Conservation (phyloP, 2,113 vertebrate species). For the Syrmaticus mikado region DNA sequence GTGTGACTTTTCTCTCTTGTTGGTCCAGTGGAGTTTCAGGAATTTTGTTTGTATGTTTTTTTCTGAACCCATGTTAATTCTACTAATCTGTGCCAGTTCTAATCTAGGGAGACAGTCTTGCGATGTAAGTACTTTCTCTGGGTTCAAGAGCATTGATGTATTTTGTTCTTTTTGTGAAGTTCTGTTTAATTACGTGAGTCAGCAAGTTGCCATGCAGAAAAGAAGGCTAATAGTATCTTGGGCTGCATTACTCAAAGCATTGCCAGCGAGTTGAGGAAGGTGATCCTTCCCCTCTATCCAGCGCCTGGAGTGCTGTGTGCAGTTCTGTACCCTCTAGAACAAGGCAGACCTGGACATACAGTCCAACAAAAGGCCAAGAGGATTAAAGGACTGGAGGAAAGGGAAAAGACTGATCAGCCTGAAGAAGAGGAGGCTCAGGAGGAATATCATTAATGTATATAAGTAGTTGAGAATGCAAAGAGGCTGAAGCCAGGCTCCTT, state of each 20-base stretch:
- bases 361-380: neutral
- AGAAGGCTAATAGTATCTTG: neutral
- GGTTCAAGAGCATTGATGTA: neutral
- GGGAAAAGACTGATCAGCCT: neutral
- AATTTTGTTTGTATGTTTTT: neutral
- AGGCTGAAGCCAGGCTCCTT: neutral
- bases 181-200: neutral
- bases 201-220: neutral
- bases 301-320: neutral
- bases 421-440: neutral
- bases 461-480: neutral
- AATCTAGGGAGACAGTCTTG: neutral
- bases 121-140: neutral
- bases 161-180: neutral
- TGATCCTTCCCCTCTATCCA: neutral
- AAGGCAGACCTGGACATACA: neutral
- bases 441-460: neutral
- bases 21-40: neutral
- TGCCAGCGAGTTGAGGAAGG: neutral
- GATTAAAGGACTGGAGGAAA: too few relatives aligned
- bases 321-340: neutral
- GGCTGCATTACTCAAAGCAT: neutral
- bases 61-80: neutral
- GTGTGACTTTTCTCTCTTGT: neutral
- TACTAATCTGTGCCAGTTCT: neutral